These are phyloP conservation scores for Caenorhabditis brenneri DNA, from an alignment of 1,140 invertebrate genomes.

Conservation along the genomic window DNA sequence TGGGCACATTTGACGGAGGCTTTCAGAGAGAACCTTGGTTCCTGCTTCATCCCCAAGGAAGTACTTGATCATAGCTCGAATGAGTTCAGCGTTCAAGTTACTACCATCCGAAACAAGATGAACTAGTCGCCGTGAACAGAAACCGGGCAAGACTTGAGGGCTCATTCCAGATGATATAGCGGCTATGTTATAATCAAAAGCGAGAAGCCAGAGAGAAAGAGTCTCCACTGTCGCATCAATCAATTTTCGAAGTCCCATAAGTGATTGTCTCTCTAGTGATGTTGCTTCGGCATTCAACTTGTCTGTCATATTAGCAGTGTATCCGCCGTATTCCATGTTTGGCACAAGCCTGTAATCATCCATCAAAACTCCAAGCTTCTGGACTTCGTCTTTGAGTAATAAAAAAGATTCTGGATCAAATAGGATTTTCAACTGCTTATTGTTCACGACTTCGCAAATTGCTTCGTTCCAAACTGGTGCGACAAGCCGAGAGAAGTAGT, in stretches of 20 bases:
- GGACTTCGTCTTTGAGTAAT: background rate
- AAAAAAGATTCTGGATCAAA: slow-evolving; percentile 23
- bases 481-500: slow-evolving; percentile 65
- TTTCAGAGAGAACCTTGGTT: slow-evolving; percentile 85
- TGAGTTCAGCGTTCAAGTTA: slow-evolving; percentile 24
- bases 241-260: slow-evolving; percentile 81
- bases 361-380: slow-evolving; percentile 43
- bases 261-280: slow-evolving; percentile 77
- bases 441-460: slow-evolving; percentile 49
- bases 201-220: slow-evolving; percentile 87
- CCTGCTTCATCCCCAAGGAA: slow-evolving; percentile 93
- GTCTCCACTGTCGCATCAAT: slow-evolving; percentile 81
- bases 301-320: background rate
- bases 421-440: background rate
- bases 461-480: slow-evolving; percentile 60
- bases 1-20: slow-evolving; percentile 88
- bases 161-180: slow-evolving; percentile 75
- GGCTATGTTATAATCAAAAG: slow-evolving; percentile 90
- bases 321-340: slow-evolving; percentile 4
- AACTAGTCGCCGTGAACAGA: background rate
- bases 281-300: slow-evolving; percentile 29
- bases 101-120: slow-evolving; percentile 12
- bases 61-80: slow-evolving; percentile 67
- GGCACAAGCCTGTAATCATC: slow-evolving; percentile 50
- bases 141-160: background rate